Evolutionary conservation across 2,113 vertebrate genomes (phyloP), one percentile per base, ranked within the genome.

Genomic region (Progne subis): DNA sequence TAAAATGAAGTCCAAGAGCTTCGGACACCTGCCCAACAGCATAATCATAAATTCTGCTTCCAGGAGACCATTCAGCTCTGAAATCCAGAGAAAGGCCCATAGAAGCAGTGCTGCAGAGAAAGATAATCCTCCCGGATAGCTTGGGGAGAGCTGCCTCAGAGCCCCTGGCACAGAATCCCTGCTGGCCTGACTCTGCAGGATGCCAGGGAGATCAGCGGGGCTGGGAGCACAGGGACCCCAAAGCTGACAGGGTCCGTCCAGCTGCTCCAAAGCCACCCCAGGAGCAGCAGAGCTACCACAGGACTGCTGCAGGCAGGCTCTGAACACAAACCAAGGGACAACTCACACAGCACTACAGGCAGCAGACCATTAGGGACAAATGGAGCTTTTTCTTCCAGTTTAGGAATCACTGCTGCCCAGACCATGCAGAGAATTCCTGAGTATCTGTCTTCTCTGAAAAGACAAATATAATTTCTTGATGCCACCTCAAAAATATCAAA

Each of bases 11-110:
- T 12, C 47, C 26, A 5, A 96, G 84, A 57, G 75, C 9, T 93
- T 37, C 49, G 82, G 92, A 88, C 85, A 95, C 78, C 90, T 95
- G 87, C 94, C 82, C 90, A 79, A 60, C 13, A 93, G 78, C 79
- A 69, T 21, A 1, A 91, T 0, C 78, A 18, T 19, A 52, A 85
- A n/a, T 49, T 32, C n/a, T 80, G 82, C 90, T 88, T 67, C 17
- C 75, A 88, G 75, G 67, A 93, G 17, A 49, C 3, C 29, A 50
- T 29, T 4, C 52, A 31, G 37, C 57, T n/a, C 74, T 28, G 65
- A 88, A 76, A 53, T 3, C 18, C 57, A 72, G 15, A 52, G 71
- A 14, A 23, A 64, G 70, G 76, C 4, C 56, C 14, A 4, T 5
- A 56, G 5, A 4, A 50, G 78, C 65, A 67, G 43, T 3, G 55